Evolutionary conservation across 1,140 invertebrate species (phyloP).

Genomic region (Scaptomyza montana): DNA sequence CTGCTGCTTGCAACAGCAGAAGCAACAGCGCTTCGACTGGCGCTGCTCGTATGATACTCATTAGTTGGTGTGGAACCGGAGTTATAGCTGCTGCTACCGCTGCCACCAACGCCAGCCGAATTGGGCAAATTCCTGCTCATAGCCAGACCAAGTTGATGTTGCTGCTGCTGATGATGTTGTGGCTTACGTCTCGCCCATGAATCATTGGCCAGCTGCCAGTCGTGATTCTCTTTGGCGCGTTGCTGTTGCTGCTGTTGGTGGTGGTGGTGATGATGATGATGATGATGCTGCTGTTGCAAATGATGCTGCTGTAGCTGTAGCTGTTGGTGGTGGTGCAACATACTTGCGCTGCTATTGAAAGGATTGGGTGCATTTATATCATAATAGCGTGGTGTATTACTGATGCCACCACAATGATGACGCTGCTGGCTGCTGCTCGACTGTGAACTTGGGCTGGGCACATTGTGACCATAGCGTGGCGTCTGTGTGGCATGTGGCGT

Average conservation of each 20-base stretch:
- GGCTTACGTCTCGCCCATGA: conserved; percentile 7
- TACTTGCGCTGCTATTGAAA: conserved; percentile 31
- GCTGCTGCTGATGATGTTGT: conserved; percentile 10
- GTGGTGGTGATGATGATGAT: conserved; percentile 51
- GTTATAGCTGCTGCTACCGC: not conserved
- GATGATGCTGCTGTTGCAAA: conserved; percentile 53
- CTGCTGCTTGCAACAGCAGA: conserved; percentile 58
- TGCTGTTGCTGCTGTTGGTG: conserved; percentile 53
- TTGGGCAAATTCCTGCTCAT: conserved; percentile 31
- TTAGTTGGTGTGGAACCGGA: conserved; percentile 54
- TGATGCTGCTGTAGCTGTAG: conserved; percentile 32
- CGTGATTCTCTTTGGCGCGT: conserved; percentile 2
- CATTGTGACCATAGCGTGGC: conserved; percentile 86
- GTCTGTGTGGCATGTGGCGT: conserved; percentile 88
- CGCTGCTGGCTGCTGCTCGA: conserved; percentile 83
- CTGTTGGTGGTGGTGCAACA: conserved; percentile 11
- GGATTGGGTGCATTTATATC: conserved; percentile 35
- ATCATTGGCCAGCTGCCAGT: not conserved
- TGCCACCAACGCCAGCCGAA: not conserved
- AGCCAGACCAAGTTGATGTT: conserved; percentile 26
- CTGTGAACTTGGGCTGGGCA: conserved; percentile 85
- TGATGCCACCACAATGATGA: conserved; percentile 52
- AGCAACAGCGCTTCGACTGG: conserved; percentile 30
- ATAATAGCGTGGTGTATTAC: conserved; percentile 65
- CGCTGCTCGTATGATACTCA: conserved; percentile 51